These are phyloP conservation scores for Spilogale gracilis DNA, from an alignment of 2,113 vertebrate species.

Conservation along the genomic window DNA sequence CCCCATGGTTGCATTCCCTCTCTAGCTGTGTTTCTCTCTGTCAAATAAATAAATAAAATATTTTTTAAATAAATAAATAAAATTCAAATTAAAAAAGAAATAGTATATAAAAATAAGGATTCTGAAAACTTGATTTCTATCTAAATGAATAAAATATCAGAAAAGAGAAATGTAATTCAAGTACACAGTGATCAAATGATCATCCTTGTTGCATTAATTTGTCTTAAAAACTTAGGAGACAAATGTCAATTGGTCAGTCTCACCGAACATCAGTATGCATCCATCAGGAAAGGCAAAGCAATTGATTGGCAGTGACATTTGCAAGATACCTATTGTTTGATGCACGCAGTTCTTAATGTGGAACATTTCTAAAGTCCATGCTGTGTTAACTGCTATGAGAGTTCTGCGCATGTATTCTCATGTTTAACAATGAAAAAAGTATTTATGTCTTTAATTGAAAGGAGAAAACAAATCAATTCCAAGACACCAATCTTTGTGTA, in stretches of 20 bases:
- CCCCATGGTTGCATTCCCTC: too few species aligned
- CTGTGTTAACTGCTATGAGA: neutral
- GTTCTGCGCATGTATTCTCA: neutral
- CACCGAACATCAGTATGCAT: neutral
- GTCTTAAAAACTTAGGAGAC: neutral
- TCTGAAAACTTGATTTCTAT: neutral
- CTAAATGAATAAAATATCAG: slow-evolving; percentile 35
- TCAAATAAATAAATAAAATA: too few species aligned
- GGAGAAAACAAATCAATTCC: slow-evolving; percentile 11
- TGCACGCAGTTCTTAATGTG: neutral
- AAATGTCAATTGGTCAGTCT: neutral
- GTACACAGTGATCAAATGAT: neutral
- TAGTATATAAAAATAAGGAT: neutral
- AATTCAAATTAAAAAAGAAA: neutral
- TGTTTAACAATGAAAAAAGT: slow-evolving; percentile 35
- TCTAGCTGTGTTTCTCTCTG: too few species aligned
- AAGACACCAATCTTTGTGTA: slow-evolving; percentile 12
- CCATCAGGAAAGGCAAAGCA: neutral
- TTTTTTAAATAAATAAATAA: too few species aligned
- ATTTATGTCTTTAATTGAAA: slow-evolving; percentile 50
- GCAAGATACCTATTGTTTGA: neutral
- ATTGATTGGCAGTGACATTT: slow-evolving; percentile 7
- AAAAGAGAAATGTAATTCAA: slow-evolving; percentile 28
- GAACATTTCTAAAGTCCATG: neutral
- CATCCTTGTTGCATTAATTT: slow-evolving; percentile 45